Conservation (phyloP, 2,888 invertebrate genomes). For the Trissolcus japonicus region DNA sequence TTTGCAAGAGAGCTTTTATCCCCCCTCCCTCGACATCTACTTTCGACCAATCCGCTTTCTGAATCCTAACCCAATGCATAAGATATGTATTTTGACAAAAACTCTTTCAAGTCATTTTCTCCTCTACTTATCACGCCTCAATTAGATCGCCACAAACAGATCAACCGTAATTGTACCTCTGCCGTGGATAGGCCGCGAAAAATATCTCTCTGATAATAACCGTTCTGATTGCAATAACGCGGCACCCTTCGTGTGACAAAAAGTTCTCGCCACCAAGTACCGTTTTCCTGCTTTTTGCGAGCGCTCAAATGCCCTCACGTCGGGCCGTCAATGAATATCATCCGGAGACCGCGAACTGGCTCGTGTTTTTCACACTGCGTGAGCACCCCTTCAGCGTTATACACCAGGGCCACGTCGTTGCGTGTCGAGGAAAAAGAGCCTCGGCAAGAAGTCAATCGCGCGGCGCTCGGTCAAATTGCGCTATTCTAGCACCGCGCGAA, state of each 20-base stretch:
- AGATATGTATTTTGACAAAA: no score
- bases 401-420: conserved; percentile 9
- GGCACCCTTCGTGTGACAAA: conserved; percentile 1
- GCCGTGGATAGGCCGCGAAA: no score
- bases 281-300: conserved; percentile 16
- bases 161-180: neutral
- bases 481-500: neutral
- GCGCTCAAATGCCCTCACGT: conserved; percentile 21
- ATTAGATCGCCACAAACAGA: no score
- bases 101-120: conserved; percentile 2
- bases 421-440: conserved; percentile 13
- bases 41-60: no score
- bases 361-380: conserved; percentile 43
- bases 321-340: conserved; percentile 26
- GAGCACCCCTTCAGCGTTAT: conserved; percentile 23
- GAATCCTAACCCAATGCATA: no score
- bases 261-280: neutral
- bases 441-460: conserved; percentile 37
- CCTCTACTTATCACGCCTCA: conserved; percentile 9
- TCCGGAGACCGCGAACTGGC: conserved; percentile 24
- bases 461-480: neutral
- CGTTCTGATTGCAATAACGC: no score
- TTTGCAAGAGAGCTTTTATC: conserved; percentile 59
- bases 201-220: no score
- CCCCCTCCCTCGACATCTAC: conserved; percentile 19